Evolutionary conservation across 2,888 invertebrate species (phyloP).

Genomic region (Caenorhabditis sp.): DNA sequence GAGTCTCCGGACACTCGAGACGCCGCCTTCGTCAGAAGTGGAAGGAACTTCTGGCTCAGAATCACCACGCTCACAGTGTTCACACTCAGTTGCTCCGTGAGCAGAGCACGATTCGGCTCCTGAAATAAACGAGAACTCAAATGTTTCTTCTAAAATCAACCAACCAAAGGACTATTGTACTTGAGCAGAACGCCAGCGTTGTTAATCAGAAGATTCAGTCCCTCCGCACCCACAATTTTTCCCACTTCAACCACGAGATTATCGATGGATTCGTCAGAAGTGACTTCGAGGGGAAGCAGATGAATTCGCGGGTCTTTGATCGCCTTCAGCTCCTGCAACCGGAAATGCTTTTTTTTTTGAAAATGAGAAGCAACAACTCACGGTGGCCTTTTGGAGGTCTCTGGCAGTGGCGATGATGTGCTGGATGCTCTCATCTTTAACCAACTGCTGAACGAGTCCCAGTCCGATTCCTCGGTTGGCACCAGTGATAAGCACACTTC

Average conservation of each 20-base stretch:
- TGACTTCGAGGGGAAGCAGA: conserved; percentile 53
- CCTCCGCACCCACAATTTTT: conserved; percentile 20
- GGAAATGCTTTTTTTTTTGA: too few species aligned
- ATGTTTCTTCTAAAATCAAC: too few species aligned
- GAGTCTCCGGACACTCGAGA: neutral
- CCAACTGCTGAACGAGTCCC: conserved; percentile 86
- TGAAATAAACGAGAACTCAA: neutral
- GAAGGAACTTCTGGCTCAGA: conserved; percentile 21
- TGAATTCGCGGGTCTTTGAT: conserved; percentile 38
- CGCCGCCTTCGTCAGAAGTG: conserved; percentile 3
- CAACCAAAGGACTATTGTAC: neutral
- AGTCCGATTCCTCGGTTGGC: conserved; percentile 91
- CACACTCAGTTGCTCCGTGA: conserved; percentile 22
- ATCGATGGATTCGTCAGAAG: conserved; percentile 52
- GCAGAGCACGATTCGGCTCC: neutral
- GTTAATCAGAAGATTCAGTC: conserved; percentile 40
- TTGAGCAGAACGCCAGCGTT: conserved; percentile 32
- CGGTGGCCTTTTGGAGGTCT: conserved; percentile 82
- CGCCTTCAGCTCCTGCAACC: conserved; percentile 4
- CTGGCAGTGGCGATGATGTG: conserved; percentile 89
- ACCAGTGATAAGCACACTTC: conserved; percentile 87
- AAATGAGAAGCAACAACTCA: conserved; percentile 12
- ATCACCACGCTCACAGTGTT: conserved; percentile 21
- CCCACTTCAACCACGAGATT: conserved; percentile 24
- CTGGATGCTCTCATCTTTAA: conserved; percentile 82